Conservation (phyloP, 2,113 vertebrate genomes). For the Melanostigma gelatinosum region DNA sequence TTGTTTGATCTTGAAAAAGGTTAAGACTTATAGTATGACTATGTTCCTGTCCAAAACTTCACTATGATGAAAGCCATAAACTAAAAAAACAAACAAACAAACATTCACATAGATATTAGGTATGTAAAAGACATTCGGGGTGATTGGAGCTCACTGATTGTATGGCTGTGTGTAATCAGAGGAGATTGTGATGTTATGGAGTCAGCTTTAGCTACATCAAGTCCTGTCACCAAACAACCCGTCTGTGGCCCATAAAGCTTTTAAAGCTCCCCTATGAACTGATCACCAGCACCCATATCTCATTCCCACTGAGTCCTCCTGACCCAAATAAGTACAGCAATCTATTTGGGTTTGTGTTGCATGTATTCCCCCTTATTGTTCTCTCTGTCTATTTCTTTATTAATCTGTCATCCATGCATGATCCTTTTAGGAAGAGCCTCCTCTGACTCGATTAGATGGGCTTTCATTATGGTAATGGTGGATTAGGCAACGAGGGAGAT, state of each 20-base stretch:
- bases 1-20: too few species aligned
- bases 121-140: not conserved
- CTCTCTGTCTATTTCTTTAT: slow-evolving; percentile 63
- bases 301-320: slow-evolving; percentile 34
- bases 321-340: slow-evolving; percentile 62
- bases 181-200: slow-evolving; percentile 11
- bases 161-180: slow-evolving; percentile 1
- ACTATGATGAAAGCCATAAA: not conserved
- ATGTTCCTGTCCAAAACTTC: too few species aligned
- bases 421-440: slow-evolving; percentile 69
- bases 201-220: slow-evolving; percentile 20
- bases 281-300: slow-evolving; percentile 27
- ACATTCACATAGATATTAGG: not conserved
- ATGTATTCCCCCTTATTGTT: slow-evolving; percentile 31
- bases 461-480: slow-evolving; percentile 79
- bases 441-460: slow-evolving; percentile 72
- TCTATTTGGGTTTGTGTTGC: slow-evolving; percentile 55
- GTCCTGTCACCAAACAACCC: not conserved
- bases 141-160: slow-evolving; percentile 5
- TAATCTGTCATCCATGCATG: slow-evolving; percentile 67
- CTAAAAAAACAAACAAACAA: not conserved
- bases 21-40: too few species aligned
- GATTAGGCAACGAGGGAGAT: slow-evolving; percentile 64
- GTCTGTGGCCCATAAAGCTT: slow-evolving; percentile 31
- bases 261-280: slow-evolving; percentile 32